Percentiles rank a stretch among this genome's conserved stretches.
These are phyloP conservation scores for Brachionichthys hirsutus DNA, from an alignment of 2,113 vertebrate species.

Conservation along the genomic window DNA sequence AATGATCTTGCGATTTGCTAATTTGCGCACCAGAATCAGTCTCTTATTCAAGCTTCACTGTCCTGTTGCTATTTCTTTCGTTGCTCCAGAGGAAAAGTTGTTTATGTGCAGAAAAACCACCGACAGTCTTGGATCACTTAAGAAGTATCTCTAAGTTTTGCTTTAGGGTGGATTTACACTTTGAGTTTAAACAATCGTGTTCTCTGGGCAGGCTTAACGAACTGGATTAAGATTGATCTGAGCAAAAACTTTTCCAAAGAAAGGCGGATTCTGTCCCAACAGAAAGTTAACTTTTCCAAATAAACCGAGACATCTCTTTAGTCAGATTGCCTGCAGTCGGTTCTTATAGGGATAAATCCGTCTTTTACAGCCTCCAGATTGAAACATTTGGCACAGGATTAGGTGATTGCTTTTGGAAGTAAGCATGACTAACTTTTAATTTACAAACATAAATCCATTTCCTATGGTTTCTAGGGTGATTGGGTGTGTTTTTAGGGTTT, in stretches of 20 bases:
- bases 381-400: slow-evolving; percentile 33
- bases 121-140: slow-evolving; percentile 44
- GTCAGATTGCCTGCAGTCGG: slow-evolving; percentile 51
- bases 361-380: slow-evolving; percentile 41
- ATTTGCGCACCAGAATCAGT: slow-evolving; percentile 19
- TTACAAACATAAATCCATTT: too few species aligned
- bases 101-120: slow-evolving; percentile 26
- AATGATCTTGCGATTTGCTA: slow-evolving; percentile 26
- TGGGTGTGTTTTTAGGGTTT: too few species aligned
- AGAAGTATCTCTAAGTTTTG: slow-evolving; percentile 40
- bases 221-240: slow-evolving; percentile 64
- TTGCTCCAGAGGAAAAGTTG: slow-evolving; percentile 26
- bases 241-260: slow-evolving; percentile 25
- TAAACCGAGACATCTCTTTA: slow-evolving; percentile 43
- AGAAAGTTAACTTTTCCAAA: slow-evolving; percentile 49
- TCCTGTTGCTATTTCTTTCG: slow-evolving; percentile 28
- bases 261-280: slow-evolving; percentile 34
- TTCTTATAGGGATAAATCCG: slow-evolving; percentile 45
- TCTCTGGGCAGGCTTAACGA: slow-evolving; percentile 58
- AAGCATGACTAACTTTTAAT: too few species aligned
- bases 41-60: slow-evolving; percentile 21
- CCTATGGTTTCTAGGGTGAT: too few species aligned
- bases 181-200: slow-evolving; percentile 19
- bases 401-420: slow-evolving; percentile 10
- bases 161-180: slow-evolving; percentile 48